Conservation (phyloP, 2,113 vertebrate species). For the Gymnorhina tibicen region DNA sequence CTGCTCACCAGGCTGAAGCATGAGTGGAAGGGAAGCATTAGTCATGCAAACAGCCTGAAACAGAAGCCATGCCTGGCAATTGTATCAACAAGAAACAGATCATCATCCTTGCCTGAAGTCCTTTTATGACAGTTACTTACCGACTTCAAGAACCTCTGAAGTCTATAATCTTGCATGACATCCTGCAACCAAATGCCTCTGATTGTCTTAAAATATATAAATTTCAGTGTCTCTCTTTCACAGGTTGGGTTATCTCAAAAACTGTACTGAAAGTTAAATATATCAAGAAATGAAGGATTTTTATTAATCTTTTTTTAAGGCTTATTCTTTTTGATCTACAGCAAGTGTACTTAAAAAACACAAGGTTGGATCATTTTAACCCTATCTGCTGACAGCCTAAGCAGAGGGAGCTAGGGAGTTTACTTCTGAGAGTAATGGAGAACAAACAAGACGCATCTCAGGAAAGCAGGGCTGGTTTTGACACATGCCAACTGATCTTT, state of each 20-base stretch:
- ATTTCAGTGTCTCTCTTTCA: neutral
- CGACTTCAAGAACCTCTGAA: slow-evolving; percentile 7
- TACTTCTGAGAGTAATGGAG: neutral
- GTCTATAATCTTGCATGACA: neutral
- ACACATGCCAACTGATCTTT: neutral
- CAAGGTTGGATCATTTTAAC: neutral
- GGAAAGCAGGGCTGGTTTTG: neutral
- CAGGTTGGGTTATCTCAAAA: neutral
- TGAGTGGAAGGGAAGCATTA: neutral
- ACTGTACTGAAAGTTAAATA: neutral
- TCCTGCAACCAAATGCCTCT: neutral
- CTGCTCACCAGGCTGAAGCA: neutral
- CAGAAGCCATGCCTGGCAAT: neutral
- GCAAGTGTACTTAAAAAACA: neutral
- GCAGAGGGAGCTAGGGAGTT: neutral
- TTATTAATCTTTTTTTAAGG: neutral
- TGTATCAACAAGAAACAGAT: slow-evolving; percentile 19
- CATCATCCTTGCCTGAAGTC: neutral
- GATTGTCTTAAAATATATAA: neutral
- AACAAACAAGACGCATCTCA: neutral
- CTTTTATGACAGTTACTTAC: slow-evolving; percentile 1
- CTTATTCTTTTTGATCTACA: neutral
- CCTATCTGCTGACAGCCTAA: neutral
- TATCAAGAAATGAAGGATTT: neutral
- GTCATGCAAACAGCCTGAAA: neutral